These are phyloP conservation scores for Cheilosia pagana DNA, from an alignment of 2,888 invertebrate species.

Conservation along the genomic window DNA sequence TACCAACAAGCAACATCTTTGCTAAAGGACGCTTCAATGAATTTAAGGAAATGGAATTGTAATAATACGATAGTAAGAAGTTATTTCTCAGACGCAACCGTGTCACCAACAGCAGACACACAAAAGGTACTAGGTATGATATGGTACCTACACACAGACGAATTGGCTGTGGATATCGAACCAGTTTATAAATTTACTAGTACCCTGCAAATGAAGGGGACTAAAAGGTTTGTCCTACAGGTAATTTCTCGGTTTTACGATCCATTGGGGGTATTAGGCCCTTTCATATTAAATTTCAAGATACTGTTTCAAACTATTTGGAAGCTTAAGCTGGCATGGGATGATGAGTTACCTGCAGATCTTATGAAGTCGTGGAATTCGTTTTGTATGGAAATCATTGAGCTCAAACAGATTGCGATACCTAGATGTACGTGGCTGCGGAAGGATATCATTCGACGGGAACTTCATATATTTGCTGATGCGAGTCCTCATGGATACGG, in stretches of 20 bases:
- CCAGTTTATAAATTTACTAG: not conserved
- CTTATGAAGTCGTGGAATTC: not conserved
- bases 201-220: not conserved
- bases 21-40: conserved; percentile 8
- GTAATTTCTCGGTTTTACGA: conserved; percentile 30
- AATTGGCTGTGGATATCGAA: conserved; percentile 23
- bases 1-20: conserved; percentile 1
- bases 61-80: not conserved
- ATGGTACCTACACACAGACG: conserved; percentile 31
- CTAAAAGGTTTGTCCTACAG: conserved; percentile 12
- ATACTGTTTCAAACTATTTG: conserved; percentile 17
- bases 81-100: not conserved
- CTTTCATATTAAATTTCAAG: conserved; percentile 6
- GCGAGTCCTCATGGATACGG: no score
- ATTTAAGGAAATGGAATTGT: conserved; percentile 32
- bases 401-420: not conserved
- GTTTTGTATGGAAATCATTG: not conserved
- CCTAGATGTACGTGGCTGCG: not conserved
- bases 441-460: not conserved
- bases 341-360: conserved; percentile 7
- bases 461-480: no score
- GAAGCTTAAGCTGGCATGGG: conserved; percentile 16
- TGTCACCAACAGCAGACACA: no score
- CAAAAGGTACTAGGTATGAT: conserved; percentile 25
- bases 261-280: conserved; percentile 15